A percentile compares a stretch with the other conserved stretches of the same genome.
Evolutionary conservation across 2,797 vertebrate genomes (phyloP).

Genomic region (Paedocypris micromegethes): DNA sequence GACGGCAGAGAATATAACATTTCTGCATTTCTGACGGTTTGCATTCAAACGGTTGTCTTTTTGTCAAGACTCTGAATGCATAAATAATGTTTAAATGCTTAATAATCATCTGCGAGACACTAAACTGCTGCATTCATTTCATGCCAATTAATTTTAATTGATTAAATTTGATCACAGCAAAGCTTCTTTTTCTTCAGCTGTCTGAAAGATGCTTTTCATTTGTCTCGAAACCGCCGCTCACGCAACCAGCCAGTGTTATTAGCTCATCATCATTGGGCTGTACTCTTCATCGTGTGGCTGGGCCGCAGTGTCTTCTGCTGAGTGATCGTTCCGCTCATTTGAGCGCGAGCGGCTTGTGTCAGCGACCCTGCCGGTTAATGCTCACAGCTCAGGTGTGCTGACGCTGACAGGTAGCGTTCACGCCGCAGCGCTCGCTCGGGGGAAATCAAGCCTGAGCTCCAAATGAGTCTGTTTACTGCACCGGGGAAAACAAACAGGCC

Average conservation of each 20-base stretch:
- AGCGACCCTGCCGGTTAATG: conserved; percentile 56
- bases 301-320: conserved; percentile 36
- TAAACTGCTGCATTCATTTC: neutral
- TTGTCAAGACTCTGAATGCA: neutral
- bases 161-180: conserved; percentile 22
- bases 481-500: conserved; percentile 51
- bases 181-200: conserved; percentile 15
- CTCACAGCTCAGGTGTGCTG: conserved; percentile 69
- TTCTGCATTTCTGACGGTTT: no score
- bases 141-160: conserved; percentile 33
- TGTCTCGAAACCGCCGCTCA: conserved; percentile 17
- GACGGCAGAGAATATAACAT: no score
- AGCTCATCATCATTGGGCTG: conserved; percentile 1
- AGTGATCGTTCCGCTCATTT: conserved; percentile 55
- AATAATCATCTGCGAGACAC: neutral
- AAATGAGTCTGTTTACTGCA: conserved; percentile 54
- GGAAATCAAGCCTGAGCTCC: conserved; percentile 65
- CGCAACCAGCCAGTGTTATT: conserved; percentile 26
- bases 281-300: neutral
- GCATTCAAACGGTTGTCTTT: no score
- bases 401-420: conserved; percentile 68
- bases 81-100: neutral
- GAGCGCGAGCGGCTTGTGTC: conserved; percentile 52
- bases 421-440: conserved; percentile 48
- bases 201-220: conserved; percentile 25